Conservation (phyloP, 2,113 vertebrate species). For the Microtus richardsoni region DNA sequence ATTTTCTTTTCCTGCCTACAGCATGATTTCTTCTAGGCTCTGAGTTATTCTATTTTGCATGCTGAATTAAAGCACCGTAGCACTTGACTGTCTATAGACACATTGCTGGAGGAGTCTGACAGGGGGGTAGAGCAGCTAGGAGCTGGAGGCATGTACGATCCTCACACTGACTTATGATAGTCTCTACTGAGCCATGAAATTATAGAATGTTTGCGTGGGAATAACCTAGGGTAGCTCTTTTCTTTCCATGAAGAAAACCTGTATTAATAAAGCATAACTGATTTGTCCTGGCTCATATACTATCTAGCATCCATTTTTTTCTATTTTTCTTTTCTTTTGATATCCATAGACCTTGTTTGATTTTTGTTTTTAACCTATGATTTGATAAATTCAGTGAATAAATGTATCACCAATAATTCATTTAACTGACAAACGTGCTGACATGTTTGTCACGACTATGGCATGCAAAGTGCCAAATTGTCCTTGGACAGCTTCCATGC, state of each 20-base stretch:
- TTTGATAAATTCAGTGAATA: neutral
- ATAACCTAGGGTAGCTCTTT: neutral
- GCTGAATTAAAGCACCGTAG: slow-evolving; percentile 74
- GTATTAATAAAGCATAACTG: neutral
- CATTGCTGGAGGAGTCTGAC: slow-evolving; percentile 25
- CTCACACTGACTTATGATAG: slow-evolving; percentile 37
- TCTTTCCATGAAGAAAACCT: slow-evolving; percentile 25
- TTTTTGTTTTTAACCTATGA: neutral
- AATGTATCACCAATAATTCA: neutral
- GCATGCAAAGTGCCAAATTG: neutral
- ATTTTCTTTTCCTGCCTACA: slow-evolving; percentile 78
- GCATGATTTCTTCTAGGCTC: slow-evolving; percentile 74
- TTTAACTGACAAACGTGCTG: neutral
- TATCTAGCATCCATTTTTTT: neutral
- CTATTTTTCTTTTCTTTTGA: neutral
- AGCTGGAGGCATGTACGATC: slow-evolving; percentile 11
- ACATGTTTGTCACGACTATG: neutral
- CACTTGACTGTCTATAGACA: slow-evolving; percentile 68
- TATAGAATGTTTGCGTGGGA: slow-evolving; percentile 41
- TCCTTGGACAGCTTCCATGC: neutral
- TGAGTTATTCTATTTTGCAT: slow-evolving; percentile 72
- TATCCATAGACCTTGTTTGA: slow-evolving; percentile 19
- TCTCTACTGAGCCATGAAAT: slow-evolving; percentile 70
- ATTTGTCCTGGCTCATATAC: slow-evolving; percentile 23
- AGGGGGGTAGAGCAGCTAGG: slow-evolving; percentile 7